These are phyloP conservation scores for Pseudoips prasinana DNA, from an alignment of 2,888 invertebrate species.

Conservation along the genomic window DNA sequence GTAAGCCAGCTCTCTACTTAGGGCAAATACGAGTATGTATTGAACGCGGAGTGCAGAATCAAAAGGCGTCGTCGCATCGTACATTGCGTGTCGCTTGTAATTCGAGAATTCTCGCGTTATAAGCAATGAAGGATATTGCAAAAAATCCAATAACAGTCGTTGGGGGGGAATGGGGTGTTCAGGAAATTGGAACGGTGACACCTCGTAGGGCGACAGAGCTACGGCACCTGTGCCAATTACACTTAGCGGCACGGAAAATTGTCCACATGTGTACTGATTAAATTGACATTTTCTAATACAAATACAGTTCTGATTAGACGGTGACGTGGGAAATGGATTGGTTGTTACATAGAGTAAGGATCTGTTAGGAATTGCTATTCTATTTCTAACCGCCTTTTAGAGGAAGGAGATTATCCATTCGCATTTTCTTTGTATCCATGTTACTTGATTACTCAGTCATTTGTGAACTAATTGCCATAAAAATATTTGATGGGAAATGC, in stretches of 20 bases:
- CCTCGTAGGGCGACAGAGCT: constrained; percentile 42
- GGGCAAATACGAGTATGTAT: no score
- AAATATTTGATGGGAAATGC: no score
- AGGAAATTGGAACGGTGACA: constrained; percentile 70
- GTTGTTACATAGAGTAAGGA: not conserved
- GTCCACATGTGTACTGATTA: constrained; percentile 28
- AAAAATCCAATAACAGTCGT: constrained; percentile 64
- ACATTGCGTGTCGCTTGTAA: constrained; percentile 38
- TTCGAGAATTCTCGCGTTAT: constrained; percentile 45
- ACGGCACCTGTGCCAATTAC: constrained; percentile 61
- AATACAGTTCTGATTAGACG: constrained; percentile 12
- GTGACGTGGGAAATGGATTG: constrained; percentile 1
- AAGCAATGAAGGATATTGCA: constrained; percentile 66
- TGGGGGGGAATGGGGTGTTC: constrained; percentile 36
- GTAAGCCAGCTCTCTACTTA: no score
- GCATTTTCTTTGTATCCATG: no score
- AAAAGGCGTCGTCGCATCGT: constrained; percentile 33
- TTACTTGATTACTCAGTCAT: no score
- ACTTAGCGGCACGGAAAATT: constrained; percentile 38
- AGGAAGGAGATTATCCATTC: no score
- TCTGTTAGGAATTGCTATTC: no score
- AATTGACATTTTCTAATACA: constrained; percentile 29
- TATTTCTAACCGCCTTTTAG: no score
- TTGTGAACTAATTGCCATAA: no score
- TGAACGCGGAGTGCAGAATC: constrained; percentile 25